Evolutionary conservation across 2,888 invertebrate species (phyloP), one percentile per base, ranked within the genome.

Genomic region (Lepidocyrtoides sp.): DNA sequence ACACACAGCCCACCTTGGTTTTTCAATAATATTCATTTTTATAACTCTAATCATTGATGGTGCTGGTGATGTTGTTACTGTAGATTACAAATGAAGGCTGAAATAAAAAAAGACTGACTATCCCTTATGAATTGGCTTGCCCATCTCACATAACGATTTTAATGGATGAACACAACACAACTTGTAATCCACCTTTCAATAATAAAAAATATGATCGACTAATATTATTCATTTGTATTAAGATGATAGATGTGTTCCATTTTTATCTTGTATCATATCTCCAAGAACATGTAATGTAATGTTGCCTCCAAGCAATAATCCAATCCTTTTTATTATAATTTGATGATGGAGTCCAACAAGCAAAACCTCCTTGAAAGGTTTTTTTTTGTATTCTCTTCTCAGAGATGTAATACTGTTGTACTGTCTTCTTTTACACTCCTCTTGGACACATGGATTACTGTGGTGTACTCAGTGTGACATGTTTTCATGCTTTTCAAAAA

Each of bases 141-240:
- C 79, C 87, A 66, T 87, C 79, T 81, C 82, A 41, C 72, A 72
- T 89, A 89, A 89, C 88, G 17, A 57, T 54, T 82, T 51, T 89
- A 89, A 89, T 89, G 88, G 88, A 57, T 20, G 81, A 82, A 57
- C 29, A 82, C 41, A 81, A 82, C 23, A n/a, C n/a, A n/a, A n/a
- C n/a, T 82, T 82, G 88, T 89, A 89, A 89, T 89, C 88, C 81
- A 82, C 66, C 82, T 82, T 82, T 89, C 81, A 89, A 89, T 89
- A 57, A 36, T 51, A 66, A 89, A 79, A 79, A 87, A 82, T 57
- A 87, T 79, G 79, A 79, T 82, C 79, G 51, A 54, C 79, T 79
- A 87, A 87, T 87, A 69, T 77, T 86, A 77, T 87, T 87, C 87
- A 81, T 87, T 87, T 87, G 87, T 79, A 81, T 48, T 79, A 79